Base-by-base conservation (phyloP, 2,113 vertebrate species). In the Microcebus murinus region DNA sequence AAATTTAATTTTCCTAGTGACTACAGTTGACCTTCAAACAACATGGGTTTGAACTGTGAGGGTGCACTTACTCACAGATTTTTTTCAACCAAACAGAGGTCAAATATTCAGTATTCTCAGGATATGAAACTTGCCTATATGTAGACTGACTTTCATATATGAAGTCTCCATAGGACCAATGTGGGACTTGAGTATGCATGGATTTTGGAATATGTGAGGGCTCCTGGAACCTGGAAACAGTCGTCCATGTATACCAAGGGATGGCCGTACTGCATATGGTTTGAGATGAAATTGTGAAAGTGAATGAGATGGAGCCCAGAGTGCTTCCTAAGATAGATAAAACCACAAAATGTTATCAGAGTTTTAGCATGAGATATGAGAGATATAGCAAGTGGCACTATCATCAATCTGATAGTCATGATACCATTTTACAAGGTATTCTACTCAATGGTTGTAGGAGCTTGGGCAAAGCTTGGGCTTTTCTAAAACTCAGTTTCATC, bases 1-100 rank as follows among this genome's bases (percentile, higher is more conserved):
- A 81, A 91, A 48, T 82, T 86, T 84, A 42, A 81, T 89, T 74
- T 93, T 92, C 48, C 83, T 83, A 86, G 25, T 39, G 84, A 83
- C 27, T 34, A 45, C 39, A 45, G 23, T 73, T 42, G 39, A 42
- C 70, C 39, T 23, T 25, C 39, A 23, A 73, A 73, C 23, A 42
- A 73, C 25, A 13, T 73, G 39, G 70, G 25, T 73, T 73, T 73
- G 70, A 42, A 73, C 39, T 7, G 23, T 23, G 39, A 27, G 70
- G 23, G 23, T 73, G 39, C 23, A 42, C 6, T 73, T 73, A 42
- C 0, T 4, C 6, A 42, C 25, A 39, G 39, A 73, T 73, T 45
- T 73, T 73, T 42, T 73, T 73, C 12, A 73, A 27, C 39, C 70
- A 73, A 42, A 13, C 39, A 42, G 11, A 45, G 12, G 36, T 73